Evolutionary conservation across 2,797 vertebrate genomes (phyloP).

Genomic region (Dermochelys coriacea): DNA sequence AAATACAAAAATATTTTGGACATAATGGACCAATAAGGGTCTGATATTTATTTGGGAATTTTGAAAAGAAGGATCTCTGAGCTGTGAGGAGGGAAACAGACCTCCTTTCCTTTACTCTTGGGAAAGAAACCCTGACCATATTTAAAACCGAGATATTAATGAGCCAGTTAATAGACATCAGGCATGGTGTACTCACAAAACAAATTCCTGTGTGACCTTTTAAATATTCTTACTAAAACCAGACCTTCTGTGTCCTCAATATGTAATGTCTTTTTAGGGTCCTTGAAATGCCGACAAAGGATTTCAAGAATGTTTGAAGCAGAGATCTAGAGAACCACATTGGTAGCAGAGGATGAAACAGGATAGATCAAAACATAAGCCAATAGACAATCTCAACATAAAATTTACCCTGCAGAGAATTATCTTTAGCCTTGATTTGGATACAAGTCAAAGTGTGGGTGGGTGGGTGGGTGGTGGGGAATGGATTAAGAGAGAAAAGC

Average conservation of each 20-base stretch:
- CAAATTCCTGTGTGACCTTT: not conserved
- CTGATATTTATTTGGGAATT: not conserved
- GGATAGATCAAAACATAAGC: not conserved
- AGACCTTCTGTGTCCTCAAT: not conserved
- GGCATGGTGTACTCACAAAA: not conserved
- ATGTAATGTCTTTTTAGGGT: not conserved
- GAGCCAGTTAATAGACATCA: not conserved
- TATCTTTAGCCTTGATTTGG: not conserved
- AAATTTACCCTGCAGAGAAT: not conserved
- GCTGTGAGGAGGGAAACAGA: not conserved
- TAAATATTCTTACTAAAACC: not conserved
- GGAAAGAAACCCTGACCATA: not conserved
- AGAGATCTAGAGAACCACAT: not conserved
- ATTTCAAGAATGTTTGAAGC: not conserved
- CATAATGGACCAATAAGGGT: not conserved
- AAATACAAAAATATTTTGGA: not conserved
- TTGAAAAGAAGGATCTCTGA: not conserved
- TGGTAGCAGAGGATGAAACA: conserved; percentile 22
- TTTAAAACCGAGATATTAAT: not conserved
- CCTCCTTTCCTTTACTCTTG: not conserved
- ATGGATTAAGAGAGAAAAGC: not conserved
- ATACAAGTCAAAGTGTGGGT: not conserved
- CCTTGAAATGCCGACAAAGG: not conserved
- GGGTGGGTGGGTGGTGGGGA: not conserved
- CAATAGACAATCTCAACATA: not conserved